Percentiles rank a stretch among this genome's conserved stretches.
Conservation (phyloP, 2,888 invertebrate species). For the Ichneumoninae sp. region DNA sequence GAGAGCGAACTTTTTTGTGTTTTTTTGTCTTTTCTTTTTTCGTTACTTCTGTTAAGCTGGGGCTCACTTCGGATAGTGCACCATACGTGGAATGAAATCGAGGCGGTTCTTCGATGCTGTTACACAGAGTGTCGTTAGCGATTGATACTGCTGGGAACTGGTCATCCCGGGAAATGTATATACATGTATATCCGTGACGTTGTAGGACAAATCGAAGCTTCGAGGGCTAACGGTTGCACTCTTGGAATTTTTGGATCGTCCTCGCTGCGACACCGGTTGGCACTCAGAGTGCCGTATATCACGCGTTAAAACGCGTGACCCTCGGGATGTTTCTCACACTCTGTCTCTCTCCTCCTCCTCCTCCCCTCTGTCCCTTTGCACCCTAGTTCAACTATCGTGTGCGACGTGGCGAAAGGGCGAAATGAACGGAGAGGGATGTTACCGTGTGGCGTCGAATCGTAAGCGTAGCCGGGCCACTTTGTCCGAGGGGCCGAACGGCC, state of each 20-base stretch:
- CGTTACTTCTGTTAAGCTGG: conserved; percentile 7
- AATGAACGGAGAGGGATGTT: conserved; percentile 66
- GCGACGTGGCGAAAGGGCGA: conserved; percentile 29
- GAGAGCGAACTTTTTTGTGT: background rate
- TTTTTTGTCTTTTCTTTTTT: background rate
- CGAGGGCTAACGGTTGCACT: conserved; percentile 45
- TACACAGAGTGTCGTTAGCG: conserved; percentile 12
- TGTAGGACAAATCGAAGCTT: conserved; percentile 43
- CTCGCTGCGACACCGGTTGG: conserved; percentile 67
- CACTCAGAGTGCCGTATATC: conserved; percentile 69
- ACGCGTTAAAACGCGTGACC: conserved; percentile 70
- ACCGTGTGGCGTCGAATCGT: conserved; percentile 67
- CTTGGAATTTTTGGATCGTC: conserved; percentile 68
- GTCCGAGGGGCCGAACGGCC: conserved; percentile 59
- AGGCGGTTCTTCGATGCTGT: conserved; percentile 13
- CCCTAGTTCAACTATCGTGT: background rate
- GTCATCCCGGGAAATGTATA: background rate
- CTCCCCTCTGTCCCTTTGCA: conserved; percentile 27
- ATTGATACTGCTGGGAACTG: background rate
- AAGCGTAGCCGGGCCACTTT: conserved; percentile 70
- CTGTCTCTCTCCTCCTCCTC: conserved; percentile 23
- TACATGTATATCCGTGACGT: background rate
- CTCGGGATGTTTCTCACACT: conserved; percentile 39
- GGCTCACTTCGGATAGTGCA: background rate
- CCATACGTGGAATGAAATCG: background rate